Evolutionary conservation across 2,888 invertebrate species (phyloP), one percentile per base, ranked within the genome.

Genomic region (Achlya flavicornis): DNA sequence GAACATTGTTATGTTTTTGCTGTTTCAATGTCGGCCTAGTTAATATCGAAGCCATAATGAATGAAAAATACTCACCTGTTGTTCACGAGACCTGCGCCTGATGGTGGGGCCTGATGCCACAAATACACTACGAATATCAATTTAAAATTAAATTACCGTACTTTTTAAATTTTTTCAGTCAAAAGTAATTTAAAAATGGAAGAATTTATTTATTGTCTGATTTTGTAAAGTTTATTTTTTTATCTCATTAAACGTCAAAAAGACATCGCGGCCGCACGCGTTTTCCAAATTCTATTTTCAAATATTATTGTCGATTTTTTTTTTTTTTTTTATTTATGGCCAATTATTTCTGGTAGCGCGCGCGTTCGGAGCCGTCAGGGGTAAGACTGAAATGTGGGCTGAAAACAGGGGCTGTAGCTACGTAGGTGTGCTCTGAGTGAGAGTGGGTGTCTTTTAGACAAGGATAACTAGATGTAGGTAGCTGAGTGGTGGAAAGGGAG

Each of bases 401-500:
- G 86, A 85, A 85, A 84, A 86, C 85, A 86, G 87, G 89, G 92
- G 87, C 83, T 89, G 84, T 80, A 80, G 77, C 76, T 74, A 79
- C 78, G 81, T 83, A 75, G 78, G 80, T 81, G 81, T 83, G 79
- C 78, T 78, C 78, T 58, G 53, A 65, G 88, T 58, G 53, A 65
- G 88, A 88, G 91, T 91, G 91, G 91, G 92, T 88, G 91, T 88
- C 73, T 53, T 75, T 74, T 69, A 69, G 84, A 88, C 57, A n/a
- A 84, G 72, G 87, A 86, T 14, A 64, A 70, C n/a, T 1, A 35
- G 70, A 85, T 69, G 11, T 12, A 38, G 58, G 32, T 33, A 5
- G 10, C 46, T 26, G 35, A 19, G 57, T 19, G 3, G 0, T 81
- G 11, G 48, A 1, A 77, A 88, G 48, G 71, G 78, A 65, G 88